phyloP scores from a whole-genome alignment of 2,888 invertebrate species.

The Phengaris alcon region DNA sequence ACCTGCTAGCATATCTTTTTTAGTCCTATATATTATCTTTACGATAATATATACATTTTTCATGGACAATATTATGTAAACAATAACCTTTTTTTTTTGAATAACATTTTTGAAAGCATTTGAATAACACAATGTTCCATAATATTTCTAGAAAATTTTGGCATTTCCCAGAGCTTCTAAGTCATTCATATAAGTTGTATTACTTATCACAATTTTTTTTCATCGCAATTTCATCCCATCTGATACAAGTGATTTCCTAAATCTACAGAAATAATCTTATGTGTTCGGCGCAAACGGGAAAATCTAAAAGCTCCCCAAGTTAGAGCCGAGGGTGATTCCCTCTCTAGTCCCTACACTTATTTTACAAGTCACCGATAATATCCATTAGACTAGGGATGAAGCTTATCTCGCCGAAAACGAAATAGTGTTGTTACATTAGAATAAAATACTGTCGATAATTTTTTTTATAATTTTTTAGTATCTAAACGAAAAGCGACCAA shows the following conservation, averaged over 20 bases:
- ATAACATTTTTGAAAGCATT: too few species aligned
- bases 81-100: too few species aligned
- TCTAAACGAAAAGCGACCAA: too few species aligned
- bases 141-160: too few species aligned
- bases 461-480: neutral
- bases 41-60: too few species aligned
- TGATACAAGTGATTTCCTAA: slow-evolving; percentile 23
- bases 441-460: neutral
- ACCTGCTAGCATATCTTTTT: too few species aligned
- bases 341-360: slow-evolving; percentile 22
- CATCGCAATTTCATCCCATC: neutral
- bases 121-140: too few species aligned
- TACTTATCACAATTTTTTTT: neutral
- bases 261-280: slow-evolving; percentile 3
- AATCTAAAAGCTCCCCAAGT: slow-evolving; percentile 5
- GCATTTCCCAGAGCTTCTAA: too few species aligned
- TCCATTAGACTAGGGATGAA: slow-evolving; percentile 25
- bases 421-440: neutral
- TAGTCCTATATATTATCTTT: too few species aligned
- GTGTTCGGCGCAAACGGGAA: slow-evolving; percentile 4
- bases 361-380: slow-evolving; percentile 28
- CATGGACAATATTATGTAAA: too few species aligned
- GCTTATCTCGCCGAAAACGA: neutral
- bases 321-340: slow-evolving; percentile 13
- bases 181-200: neutral